Conservation (phyloP, 2,888 invertebrate species). For the Temnothorax unifasciatus region DNA sequence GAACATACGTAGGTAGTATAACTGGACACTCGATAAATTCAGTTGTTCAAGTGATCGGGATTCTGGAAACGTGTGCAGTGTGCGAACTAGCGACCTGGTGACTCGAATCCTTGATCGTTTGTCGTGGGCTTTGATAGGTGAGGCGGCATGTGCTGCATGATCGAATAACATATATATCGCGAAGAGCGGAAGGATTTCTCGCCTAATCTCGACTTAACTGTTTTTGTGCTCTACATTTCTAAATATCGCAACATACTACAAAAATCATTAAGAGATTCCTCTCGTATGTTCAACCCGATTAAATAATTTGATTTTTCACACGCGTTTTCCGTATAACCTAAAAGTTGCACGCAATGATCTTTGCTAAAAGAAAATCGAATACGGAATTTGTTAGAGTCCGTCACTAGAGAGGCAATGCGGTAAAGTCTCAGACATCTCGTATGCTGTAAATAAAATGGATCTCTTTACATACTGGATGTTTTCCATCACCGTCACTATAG, state of each 20-base stretch:
- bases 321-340: neutral
- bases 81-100: conserved; percentile 38
- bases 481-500: conserved; percentile 41
- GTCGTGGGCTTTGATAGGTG: conserved; percentile 47
- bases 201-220: neutral
- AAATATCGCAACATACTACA: conserved; percentile 1
- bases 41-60: conserved; percentile 26
- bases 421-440: conserved; percentile 29
- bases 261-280: neutral
- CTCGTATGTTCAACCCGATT: neutral
- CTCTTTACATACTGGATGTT: conserved; percentile 42
- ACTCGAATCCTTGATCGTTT: conserved; percentile 43
- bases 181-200: neutral
- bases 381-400: conserved; percentile 16
- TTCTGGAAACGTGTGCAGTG: conserved; percentile 32
- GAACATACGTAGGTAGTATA: neutral
- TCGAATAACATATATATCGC: conserved; percentile 14
- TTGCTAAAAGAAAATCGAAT: neutral
- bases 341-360: neutral
- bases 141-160: conserved; percentile 16
- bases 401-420: neutral
- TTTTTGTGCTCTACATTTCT: neutral
- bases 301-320: neutral
- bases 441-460: conserved; percentile 43
- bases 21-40: conserved; percentile 25